Percentiles rank a stretch among this genome's conserved stretches.
Evolutionary conservation across 2,113 vertebrate species (phyloP).

Genomic region (Lophochroa leadbeateri): DNA sequence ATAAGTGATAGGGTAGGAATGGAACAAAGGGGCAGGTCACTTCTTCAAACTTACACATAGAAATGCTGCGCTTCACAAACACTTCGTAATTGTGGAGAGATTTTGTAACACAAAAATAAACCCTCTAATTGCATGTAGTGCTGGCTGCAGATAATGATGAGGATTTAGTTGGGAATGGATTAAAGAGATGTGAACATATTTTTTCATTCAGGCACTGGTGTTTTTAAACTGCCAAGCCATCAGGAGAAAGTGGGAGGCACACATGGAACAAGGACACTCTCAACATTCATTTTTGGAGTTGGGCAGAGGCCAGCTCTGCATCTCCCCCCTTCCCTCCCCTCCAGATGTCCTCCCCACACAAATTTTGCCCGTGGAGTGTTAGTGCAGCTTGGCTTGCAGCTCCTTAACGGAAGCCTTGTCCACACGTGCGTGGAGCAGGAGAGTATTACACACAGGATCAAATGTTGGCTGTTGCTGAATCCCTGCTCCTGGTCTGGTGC

Average conservation of each 20-base stretch:
- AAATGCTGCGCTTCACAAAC: constrained; percentile 39
- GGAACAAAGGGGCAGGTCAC: neutral
- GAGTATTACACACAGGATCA: neutral
- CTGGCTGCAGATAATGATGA: constrained; percentile 58
- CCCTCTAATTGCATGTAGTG: constrained; percentile 52
- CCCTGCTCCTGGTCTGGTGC: neutral
- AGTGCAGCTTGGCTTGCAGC: neutral
- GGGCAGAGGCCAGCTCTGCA: neutral
- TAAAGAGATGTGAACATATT: constrained; percentile 35
- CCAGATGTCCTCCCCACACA: neutral
- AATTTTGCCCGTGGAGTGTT: accelerated
- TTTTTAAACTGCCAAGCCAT: constrained; percentile 5
- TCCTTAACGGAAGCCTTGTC: neutral
- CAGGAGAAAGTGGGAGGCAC: neutral
- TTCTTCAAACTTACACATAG: constrained; percentile 30
- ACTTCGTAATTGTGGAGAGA: constrained; percentile 47
- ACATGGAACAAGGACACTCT: neutral
- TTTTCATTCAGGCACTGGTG: constrained; percentile 15
- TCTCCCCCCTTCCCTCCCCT: accelerated
- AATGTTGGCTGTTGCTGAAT: neutral
- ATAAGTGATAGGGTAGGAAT: neutral
- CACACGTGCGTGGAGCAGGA: neutral
- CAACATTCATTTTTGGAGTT: neutral
- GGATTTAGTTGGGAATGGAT: constrained; percentile 38
- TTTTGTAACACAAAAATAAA: constrained; percentile 63